phyloP scores from a whole-genome alignment of 2,113 vertebrate genomes.

The Anolis sagrei region DNA sequence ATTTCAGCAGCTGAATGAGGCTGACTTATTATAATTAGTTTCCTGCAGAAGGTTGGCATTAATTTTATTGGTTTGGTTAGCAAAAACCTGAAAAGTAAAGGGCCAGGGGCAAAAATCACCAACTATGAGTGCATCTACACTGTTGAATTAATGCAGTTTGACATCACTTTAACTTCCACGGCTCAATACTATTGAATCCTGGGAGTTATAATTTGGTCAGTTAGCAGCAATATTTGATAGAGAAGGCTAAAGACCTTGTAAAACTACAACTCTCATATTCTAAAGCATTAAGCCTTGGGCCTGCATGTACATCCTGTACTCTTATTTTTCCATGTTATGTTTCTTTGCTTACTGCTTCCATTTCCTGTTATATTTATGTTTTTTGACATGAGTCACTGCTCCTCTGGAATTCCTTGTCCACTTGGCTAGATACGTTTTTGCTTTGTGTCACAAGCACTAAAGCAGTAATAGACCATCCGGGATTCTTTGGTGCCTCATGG shows the following conservation, averaged over 20 bases:
- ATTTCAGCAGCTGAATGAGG: neutral
- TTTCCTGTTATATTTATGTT: neutral
- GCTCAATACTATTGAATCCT: too few relatives aligned
- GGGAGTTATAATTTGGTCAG: too few relatives aligned
- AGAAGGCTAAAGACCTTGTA: too few relatives aligned
- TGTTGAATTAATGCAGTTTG: too few relatives aligned
- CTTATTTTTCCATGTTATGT: rapidly evolving
- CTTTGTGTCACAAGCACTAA: neutral
- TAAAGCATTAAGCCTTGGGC: too few relatives aligned
- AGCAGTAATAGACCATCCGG: neutral
- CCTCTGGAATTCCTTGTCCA: conserved; percentile 1
- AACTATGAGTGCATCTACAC: too few relatives aligned
- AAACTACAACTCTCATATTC: too few relatives aligned
- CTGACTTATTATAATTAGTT: neutral
- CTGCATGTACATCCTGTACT: too few relatives aligned
- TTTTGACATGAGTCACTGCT: neutral
- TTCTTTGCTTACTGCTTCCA: conserved; percentile 17
- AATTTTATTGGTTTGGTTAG: too few relatives aligned
- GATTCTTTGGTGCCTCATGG: neutral
- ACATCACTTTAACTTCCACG: too few relatives aligned
- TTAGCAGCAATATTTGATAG: too few relatives aligned
- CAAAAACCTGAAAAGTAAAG: neutral
- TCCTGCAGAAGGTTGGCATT: neutral
- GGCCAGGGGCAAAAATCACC: neutral
- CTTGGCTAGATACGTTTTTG: neutral